Percentiles rank a stretch among this genome's conserved stretches.
phyloP scores from a whole-genome alignment of 2,888 invertebrate genomes.

The Sylvicola cinctus region DNA sequence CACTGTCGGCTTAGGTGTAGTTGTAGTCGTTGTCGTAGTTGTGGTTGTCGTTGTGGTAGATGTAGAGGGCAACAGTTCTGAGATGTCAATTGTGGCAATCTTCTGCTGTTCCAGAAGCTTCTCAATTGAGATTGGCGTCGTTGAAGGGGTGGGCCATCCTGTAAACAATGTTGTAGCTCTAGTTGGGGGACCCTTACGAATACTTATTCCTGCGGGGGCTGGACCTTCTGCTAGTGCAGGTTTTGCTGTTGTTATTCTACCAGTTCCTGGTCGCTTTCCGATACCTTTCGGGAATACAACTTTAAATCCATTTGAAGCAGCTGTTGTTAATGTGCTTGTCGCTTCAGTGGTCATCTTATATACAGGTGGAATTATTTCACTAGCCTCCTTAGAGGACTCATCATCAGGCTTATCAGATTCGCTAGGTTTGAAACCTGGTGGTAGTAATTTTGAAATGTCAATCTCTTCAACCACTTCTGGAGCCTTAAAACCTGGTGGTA shows the following conservation, averaged over 20 bases:
- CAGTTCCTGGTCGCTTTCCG: constrained; percentile 35
- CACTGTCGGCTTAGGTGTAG: constrained; percentile 46
- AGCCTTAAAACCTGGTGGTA: constrained; percentile 36
- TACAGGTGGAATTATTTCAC: constrained; percentile 31
- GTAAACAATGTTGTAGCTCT: constrained; percentile 76
- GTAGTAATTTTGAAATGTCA: constrained; percentile 35
- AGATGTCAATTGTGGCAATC: constrained; percentile 33
- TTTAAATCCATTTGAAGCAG: constrained; percentile 31
- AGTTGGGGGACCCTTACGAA: constrained; percentile 68
- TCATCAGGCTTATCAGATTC: too few species aligned
- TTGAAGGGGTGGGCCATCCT: constrained; percentile 77
- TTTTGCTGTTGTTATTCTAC: constrained; percentile 36
- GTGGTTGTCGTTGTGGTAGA: constrained; percentile 34
- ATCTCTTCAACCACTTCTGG: constrained; percentile 13
- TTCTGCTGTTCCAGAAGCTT: constrained; percentile 49
- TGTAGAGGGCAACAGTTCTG: constrained; percentile 22
- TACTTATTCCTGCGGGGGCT: constrained; percentile 36
- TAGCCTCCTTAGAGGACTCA: constrained; percentile 26
- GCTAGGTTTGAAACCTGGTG: constrained; percentile 32
- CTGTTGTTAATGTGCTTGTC: constrained; percentile 25
- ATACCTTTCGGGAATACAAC: constrained; percentile 52
- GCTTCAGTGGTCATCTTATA: constrained; percentile 23
- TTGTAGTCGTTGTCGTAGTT: constrained; percentile 48
- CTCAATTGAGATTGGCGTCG: constrained; percentile 69
- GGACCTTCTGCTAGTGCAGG: constrained; percentile 26